Percentiles rank a stretch among this genome's conserved stretches.
Conservation (phyloP, 1,140 invertebrate species). For the Cyphomyrmex costatus region DNA sequence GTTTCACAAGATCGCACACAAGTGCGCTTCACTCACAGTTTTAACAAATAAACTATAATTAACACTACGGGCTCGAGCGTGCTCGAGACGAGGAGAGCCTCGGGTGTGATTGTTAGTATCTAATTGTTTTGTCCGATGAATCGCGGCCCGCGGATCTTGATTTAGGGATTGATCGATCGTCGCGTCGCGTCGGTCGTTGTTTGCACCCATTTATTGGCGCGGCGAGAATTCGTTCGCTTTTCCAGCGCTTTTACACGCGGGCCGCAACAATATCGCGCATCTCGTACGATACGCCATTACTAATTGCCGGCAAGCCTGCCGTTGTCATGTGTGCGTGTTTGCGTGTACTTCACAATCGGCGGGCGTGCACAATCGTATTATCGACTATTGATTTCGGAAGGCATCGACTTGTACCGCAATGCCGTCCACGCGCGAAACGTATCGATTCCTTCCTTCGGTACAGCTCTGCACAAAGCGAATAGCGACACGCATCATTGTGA, state of each 20-base stretch:
- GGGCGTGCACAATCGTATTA: conserved; percentile 68
- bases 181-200: neutral
- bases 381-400: conserved; percentile 68
- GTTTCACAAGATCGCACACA: neutral
- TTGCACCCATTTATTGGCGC: neutral
- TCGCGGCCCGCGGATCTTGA: neutral
- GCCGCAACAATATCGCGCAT: conserved; percentile 58
- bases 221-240: conserved; percentile 60
- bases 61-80: neutral
- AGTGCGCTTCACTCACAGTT: conserved; percentile 10
- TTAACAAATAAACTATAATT: conserved; percentile 24
- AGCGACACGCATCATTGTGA: neutral
- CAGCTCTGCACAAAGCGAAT: neutral
- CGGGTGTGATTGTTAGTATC: neutral
- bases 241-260: conserved; percentile 22
- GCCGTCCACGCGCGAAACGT: conserved; percentile 23
- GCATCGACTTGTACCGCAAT: conserved; percentile 61
- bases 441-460: neutral
- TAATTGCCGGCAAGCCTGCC: conserved; percentile 68
- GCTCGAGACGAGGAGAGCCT: neutral
- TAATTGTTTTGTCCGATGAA: too few relatives aligned
- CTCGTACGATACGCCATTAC: conserved; percentile 60
- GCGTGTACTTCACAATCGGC: conserved; percentile 47
- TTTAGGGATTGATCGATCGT: conserved; percentile 3
- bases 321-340: conserved; percentile 51